A percentile compares a stretch with the other conserved stretches of the same genome.
Conservation (phyloP, 2,888 invertebrate species). For the Cylloceria caligata region DNA sequence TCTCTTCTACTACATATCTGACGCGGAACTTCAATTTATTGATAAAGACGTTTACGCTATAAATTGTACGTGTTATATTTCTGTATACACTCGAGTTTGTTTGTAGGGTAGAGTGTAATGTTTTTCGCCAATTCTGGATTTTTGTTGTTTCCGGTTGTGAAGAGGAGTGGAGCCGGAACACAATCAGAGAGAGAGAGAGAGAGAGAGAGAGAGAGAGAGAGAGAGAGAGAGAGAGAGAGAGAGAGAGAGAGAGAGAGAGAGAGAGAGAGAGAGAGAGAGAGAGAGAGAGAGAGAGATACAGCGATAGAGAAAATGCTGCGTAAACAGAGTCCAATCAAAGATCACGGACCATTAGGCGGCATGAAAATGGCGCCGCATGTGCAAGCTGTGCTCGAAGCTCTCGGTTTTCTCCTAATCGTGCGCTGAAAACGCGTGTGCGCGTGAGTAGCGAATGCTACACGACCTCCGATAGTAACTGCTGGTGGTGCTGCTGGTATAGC, state of each 20-base stretch:
- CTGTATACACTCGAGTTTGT: not conserved
- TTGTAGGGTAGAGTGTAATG: not conserved
- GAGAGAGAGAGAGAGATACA: no score
- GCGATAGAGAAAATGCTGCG: no score
- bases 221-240: no score
- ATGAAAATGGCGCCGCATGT: constrained; percentile 81
- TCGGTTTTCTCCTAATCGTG: constrained; percentile 68
- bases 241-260: no score
- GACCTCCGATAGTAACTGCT: not conserved
- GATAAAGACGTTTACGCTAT: not conserved
- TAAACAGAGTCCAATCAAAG: constrained; percentile 82
- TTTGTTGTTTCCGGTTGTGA: no score
- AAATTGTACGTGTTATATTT: not conserved
- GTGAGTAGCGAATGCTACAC: constrained; percentile 32
- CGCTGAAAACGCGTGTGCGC: constrained; percentile 60
- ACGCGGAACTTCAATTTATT: not conserved
- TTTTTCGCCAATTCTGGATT: not conserved
- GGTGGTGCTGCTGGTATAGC: not conserved
- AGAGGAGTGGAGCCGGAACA: no score
- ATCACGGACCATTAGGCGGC: constrained; percentile 82
- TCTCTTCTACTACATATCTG: not conserved
- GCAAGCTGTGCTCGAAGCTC: constrained; percentile 67
- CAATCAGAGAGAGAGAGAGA: no score
- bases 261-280: constrained; percentile 1
- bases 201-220: no score